Percentiles rank a stretch among this genome's conserved stretches.
phyloP scores from a whole-genome alignment of 2,888 invertebrate genomes.

The Deladenus siricidicola region DNA sequence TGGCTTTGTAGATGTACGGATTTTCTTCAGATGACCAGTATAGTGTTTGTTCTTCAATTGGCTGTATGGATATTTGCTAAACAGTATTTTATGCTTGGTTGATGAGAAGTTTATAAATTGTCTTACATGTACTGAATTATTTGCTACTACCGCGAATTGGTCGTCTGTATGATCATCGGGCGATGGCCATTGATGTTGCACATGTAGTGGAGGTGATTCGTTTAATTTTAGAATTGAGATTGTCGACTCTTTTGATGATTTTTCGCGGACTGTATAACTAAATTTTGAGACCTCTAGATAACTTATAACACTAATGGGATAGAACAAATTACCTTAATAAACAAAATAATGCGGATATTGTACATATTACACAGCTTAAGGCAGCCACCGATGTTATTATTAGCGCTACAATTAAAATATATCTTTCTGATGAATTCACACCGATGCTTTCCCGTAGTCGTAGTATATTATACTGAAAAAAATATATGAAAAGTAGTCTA shows the following conservation, averaged over 20 bases:
- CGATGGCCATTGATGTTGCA: background rate
- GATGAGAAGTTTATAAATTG: background rate
- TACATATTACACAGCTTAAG: background rate
- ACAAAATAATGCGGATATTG: background rate
- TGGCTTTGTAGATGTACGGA: slow-evolving; percentile 51
- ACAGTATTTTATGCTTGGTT: slow-evolving; percentile 1
- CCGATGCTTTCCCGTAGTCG: background rate
- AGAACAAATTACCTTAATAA: background rate
- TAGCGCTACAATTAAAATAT: background rate
- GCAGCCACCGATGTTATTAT: background rate
- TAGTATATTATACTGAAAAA: background rate
- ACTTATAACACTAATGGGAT: background rate
- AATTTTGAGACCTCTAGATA: too few relatives aligned
- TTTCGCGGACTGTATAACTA: background rate
- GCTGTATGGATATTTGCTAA: slow-evolving; percentile 36
- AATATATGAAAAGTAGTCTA: too few relatives aligned
- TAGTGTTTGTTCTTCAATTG: slow-evolving; percentile 51
- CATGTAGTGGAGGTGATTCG: background rate
- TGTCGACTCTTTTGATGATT: background rate
- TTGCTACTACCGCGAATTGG: too few relatives aligned
- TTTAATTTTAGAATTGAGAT: background rate
- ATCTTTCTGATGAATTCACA: background rate
- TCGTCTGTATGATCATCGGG: too few relatives aligned
- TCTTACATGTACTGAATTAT: background rate
- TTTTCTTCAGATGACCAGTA: slow-evolving; percentile 53